A percentile compares a stretch with the other conserved stretches of the same genome.
Conservation (phyloP, 2,113 vertebrate species). For the Hyperopisus bebe region DNA sequence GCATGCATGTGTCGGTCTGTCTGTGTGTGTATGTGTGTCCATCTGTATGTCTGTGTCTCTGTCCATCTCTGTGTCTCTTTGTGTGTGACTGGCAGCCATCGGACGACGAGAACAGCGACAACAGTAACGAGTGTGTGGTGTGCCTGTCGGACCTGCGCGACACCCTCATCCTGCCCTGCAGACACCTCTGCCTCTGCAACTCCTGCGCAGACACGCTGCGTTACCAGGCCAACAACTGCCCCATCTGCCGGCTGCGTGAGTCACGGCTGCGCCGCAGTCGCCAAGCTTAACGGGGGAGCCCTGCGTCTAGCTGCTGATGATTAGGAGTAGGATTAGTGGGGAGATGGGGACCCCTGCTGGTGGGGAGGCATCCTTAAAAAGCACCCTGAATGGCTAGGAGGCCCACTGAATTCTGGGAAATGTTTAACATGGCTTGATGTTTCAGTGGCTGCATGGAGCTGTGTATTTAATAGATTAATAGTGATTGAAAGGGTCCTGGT, state of each 20-base stretch:
- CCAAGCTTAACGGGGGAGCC: not conserved
- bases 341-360: not conserved
- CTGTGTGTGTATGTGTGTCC: too few relatives aligned
- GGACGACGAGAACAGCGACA: conserved; percentile 92
- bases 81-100: conserved; percentile 64
- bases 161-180: conserved; percentile 88
- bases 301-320: not conserved
- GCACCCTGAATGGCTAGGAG: not conserved
- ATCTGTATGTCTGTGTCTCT: not conserved
- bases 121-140: conserved; percentile 94
- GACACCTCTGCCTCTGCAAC: conserved; percentile 91
- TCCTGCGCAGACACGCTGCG: conserved; percentile 88
- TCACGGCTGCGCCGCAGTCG: conserved; percentile 24
- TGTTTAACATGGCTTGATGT: not conserved
- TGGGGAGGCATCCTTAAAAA: not conserved
- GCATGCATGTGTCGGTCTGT: too few relatives aligned
- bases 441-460: not conserved
- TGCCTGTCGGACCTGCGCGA: conserved; percentile 89
- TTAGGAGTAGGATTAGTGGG: not conserved
- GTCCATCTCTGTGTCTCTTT: not conserved
- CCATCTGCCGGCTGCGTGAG: conserved; percentile 93
- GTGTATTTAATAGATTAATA: not conserved
- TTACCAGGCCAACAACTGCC: conserved; percentile 96
- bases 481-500: not conserved
- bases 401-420: not conserved